phyloP scores from a whole-genome alignment of 2,888 invertebrate species.

The Parascotia fuliginaria region DNA sequence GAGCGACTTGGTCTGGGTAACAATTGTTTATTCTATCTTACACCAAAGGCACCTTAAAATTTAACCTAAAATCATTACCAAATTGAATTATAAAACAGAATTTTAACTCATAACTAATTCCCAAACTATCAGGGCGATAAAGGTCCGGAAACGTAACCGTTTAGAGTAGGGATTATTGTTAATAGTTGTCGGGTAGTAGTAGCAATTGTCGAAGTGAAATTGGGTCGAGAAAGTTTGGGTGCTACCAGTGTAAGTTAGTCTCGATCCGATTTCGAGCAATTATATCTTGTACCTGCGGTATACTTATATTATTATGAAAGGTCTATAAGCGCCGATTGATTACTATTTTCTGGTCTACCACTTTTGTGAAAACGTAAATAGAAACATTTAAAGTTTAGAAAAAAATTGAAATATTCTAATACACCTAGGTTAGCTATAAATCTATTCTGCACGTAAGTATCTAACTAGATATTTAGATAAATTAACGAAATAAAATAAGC shows the following conservation, averaged over 20 bases:
- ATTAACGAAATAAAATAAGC: too few species aligned
- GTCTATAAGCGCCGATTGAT: too few species aligned
- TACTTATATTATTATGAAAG: too few species aligned
- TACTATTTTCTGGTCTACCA: too few species aligned
- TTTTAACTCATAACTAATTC: constrained; percentile 16
- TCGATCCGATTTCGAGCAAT: constrained; percentile 1
- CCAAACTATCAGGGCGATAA: constrained; percentile 15
- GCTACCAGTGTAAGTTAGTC: neutral
- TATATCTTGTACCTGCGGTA: neutral
- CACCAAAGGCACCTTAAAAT: neutral
- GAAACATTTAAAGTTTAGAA: too few species aligned
- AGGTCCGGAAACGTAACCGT: constrained; percentile 29
- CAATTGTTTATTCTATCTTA: neutral
- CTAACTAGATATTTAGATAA: too few species aligned
- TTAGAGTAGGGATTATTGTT: constrained; percentile 41
- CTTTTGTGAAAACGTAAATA: too few species aligned
- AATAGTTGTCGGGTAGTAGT: constrained; percentile 33
- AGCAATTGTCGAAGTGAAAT: constrained; percentile 24
- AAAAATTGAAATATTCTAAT: too few species aligned
- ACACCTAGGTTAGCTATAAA: too few species aligned
- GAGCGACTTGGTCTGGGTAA: too few species aligned
- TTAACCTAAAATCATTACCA: neutral
- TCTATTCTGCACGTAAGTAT: too few species aligned
- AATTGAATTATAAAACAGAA: constrained; percentile 22
- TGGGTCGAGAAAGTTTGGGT: constrained; percentile 19